Base-by-base conservation (phyloP, 2,113 vertebrate species). In the Ondatra zibethicus region DNA sequence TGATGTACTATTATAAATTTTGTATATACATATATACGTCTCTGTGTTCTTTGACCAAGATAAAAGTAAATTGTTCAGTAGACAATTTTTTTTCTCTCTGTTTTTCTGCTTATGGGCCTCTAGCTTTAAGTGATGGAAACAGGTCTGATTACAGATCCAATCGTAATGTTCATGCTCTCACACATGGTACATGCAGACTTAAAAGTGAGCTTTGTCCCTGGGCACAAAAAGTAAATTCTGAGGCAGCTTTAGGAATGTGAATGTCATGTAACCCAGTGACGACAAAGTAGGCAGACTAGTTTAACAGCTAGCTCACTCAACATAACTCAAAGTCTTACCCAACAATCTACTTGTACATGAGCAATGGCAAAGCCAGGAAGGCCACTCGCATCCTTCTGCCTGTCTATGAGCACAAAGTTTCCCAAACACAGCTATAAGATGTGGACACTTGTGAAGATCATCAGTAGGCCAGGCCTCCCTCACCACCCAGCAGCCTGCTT, bases 81-180 rank as follows among this genome's bases (percentile, higher is more conserved):
- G 61, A 86, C 23, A 78, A 72, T 92, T 25, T 89, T 75, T 47
- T 14, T 55, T 85, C 42, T 55, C 16, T 61, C 13, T 50, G 7
- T 90, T 80, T 92, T 86, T 63, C 65, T 94, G 29, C 36, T 93
- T 68, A 36, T 88, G 58, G 42, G n/a, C 25, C 31, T 66, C 63
- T 1, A 42, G 33, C 17, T 77, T 93, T 7, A 42, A 58, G 1
- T 17, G 78, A 89, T 21, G 27, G 68, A 76, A 93, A 58, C 42
- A 93, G 36, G 4, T 78, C 72, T 21, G 45, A n/a, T 65, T 81
- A 8, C n/a, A 1, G 31, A 27, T 50, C 25, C 68, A 50, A 58
- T 13, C 52, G 3, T 36, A 66, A 93, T 96, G 65, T 29, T 14
- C 52, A 25, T 50, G 72, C 47, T 84, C 55, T 94, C 82, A 61